These are phyloP conservation scores for Drosophila sp. DNA, from an alignment of 1,140 invertebrate species.

Conservation along the genomic window DNA sequence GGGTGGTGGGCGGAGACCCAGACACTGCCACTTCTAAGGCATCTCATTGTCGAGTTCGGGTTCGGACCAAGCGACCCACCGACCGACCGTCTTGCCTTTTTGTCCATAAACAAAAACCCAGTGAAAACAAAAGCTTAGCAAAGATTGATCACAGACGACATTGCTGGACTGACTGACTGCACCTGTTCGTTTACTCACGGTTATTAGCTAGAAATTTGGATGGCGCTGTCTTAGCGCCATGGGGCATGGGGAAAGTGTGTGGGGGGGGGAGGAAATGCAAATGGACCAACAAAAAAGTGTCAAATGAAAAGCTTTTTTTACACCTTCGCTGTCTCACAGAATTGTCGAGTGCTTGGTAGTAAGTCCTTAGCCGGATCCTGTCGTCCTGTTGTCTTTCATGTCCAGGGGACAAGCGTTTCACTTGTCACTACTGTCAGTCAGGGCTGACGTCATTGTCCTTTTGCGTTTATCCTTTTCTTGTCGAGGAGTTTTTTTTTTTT, in stretches of 20 bases:
- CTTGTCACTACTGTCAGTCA: constrained; percentile 65
- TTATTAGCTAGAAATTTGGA: constrained; percentile 69
- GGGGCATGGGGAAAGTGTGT: not conserved
- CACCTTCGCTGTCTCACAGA: constrained; percentile 63
- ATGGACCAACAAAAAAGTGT: constrained; percentile 52
- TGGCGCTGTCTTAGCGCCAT: constrained; percentile 1
- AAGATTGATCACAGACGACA: constrained; percentile 71
- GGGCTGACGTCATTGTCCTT: constrained; percentile 68
- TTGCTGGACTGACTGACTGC: constrained; percentile 33
- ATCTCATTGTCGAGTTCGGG: constrained; percentile 28
- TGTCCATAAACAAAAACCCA: constrained; percentile 70
- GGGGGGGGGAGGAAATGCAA: constrained; percentile 46
- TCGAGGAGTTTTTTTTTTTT: constrained; percentile 2
- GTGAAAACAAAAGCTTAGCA: constrained; percentile 80
- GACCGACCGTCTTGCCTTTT: constrained; percentile 27
- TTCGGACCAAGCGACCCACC: constrained; percentile 17
- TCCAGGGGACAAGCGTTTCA: constrained; percentile 13
- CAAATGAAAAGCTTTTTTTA: constrained; percentile 57
- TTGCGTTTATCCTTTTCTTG: constrained; percentile 41
- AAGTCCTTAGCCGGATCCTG: constrained; percentile 35
- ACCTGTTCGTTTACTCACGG: constrained; percentile 79
- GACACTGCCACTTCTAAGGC: constrained; percentile 72
- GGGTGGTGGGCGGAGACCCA: not conserved
- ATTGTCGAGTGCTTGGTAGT: constrained; percentile 52
- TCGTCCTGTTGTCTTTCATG: constrained; percentile 3